Conservation (phyloP, 2,113 vertebrate genomes). For the Arothron firmamentum region DNA sequence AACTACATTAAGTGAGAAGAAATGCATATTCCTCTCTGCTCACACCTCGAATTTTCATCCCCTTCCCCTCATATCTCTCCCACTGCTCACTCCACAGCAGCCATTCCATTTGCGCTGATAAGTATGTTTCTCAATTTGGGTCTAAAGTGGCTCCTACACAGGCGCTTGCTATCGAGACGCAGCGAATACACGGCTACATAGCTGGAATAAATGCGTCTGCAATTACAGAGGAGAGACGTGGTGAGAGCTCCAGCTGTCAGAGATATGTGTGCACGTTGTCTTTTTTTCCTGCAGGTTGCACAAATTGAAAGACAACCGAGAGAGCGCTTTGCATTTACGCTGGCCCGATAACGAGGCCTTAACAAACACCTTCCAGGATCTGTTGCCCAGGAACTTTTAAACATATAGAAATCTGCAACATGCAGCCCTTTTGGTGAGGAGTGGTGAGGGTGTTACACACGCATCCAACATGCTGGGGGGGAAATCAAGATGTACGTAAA, state of each 20-base stretch:
- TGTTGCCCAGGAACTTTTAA: not conserved
- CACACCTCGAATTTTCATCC: slow-evolving; percentile 3
- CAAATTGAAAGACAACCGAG: slow-evolving; percentile 41
- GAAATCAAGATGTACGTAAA: not conserved
- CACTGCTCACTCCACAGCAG: slow-evolving; percentile 1
- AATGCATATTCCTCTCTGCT: slow-evolving; percentile 15
- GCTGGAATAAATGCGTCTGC: slow-evolving; percentile 56
- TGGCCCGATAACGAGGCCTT: not conserved
- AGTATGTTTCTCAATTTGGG: slow-evolving; percentile 65
- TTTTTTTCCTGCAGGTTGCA: not conserved
- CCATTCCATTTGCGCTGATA: slow-evolving; percentile 65
- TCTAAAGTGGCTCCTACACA: slow-evolving; percentile 61
- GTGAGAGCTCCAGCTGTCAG: slow-evolving; percentile 52
- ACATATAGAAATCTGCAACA: no score
- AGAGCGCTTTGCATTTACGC: slow-evolving; percentile 30
- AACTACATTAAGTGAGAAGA: slow-evolving; percentile 49
- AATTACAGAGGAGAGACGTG: slow-evolving; percentile 44
- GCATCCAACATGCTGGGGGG: no score
- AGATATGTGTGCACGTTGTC: slow-evolving; percentile 20
- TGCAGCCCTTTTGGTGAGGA: no score
- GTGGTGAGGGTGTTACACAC: no score
- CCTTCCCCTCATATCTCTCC: not conserved
- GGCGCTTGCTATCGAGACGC: slow-evolving; percentile 56
- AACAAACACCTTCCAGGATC: not conserved
- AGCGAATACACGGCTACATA: slow-evolving; percentile 51